Percentiles rank a stretch among this genome's conserved stretches.
Conservation (phyloP, 2,888 invertebrate species). For the Bombylius major region DNA sequence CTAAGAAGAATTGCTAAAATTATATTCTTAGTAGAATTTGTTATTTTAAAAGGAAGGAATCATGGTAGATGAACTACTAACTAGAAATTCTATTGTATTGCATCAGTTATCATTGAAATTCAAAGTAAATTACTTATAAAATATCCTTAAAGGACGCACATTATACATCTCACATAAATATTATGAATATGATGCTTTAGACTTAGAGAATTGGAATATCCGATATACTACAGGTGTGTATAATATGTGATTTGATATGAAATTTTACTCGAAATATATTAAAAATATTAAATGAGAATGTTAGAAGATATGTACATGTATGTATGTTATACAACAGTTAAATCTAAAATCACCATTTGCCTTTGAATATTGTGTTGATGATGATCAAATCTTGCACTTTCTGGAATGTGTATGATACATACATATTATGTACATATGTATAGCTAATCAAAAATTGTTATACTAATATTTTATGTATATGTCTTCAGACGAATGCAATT, state of each 20-base stretch:
- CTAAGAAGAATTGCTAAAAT: too few relatives aligned
- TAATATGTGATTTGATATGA: too few relatives aligned
- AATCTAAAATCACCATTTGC: too few relatives aligned
- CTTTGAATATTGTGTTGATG: constrained; percentile 1
- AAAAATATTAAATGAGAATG: too few relatives aligned
- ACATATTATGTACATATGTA: neutral
- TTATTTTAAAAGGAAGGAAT: constrained; percentile 6
- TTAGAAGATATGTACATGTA: too few relatives aligned
- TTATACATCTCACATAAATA: neutral
- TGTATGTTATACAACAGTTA: too few relatives aligned
- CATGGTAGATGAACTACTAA: constrained; percentile 4
- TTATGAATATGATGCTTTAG: too few relatives aligned
- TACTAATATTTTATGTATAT: too few relatives aligned
- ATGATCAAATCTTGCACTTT: constrained; percentile 12
- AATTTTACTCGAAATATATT: too few relatives aligned
- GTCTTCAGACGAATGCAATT: neutral
- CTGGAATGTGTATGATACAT: constrained; percentile 7
- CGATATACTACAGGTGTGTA: too few relatives aligned
- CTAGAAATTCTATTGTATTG: constrained; percentile 8
- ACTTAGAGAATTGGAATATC: too few relatives aligned
- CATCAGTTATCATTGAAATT: constrained; percentile 10
- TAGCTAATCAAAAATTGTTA: too few relatives aligned
- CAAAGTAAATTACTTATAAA: constrained; percentile 7
- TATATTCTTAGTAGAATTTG: neutral
- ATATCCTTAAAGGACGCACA: neutral